Evolutionary conservation across 2,888 invertebrate genomes (phyloP).

Genomic region (Noctua pronuba): DNA sequence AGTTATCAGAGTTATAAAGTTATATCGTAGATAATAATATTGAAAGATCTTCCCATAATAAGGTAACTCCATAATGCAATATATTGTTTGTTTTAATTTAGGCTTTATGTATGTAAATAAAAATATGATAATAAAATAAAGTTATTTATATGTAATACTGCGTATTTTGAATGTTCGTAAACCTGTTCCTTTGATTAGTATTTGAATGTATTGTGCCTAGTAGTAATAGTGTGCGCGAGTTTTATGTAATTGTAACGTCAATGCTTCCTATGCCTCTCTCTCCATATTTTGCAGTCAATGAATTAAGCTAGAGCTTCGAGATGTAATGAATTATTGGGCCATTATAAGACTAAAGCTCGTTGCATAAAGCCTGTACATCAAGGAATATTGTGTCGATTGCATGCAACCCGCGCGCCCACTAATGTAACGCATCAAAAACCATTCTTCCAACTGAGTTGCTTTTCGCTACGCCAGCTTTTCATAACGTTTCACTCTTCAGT

Average conservation of each 20-base stretch:
- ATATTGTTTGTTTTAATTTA: slow-evolving; percentile 52
- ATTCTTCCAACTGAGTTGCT: slow-evolving; percentile 61
- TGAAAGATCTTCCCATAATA: slow-evolving; percentile 58
- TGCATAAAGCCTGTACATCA: slow-evolving; percentile 10
- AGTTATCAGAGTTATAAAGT: slow-evolving; percentile 26
- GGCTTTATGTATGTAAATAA: slow-evolving; percentile 65
- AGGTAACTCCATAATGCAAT: slow-evolving; percentile 62
- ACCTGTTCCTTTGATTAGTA: slow-evolving; percentile 54
- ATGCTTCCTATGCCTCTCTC: slow-evolving; percentile 31
- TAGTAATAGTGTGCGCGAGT: slow-evolving; percentile 45
- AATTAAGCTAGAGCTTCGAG: not conserved
- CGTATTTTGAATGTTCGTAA: slow-evolving; percentile 71
- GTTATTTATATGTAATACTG: slow-evolving; percentile 63
- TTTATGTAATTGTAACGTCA: slow-evolving; percentile 27
- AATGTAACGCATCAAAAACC: slow-evolving; percentile 43
- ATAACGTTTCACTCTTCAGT: slow-evolving; percentile 46
- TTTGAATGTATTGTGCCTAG: slow-evolving; percentile 36
- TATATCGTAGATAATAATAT: slow-evolving; percentile 38
- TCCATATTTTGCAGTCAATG: slow-evolving; percentile 10
- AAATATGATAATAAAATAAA: slow-evolving; percentile 67
- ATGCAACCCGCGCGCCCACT: slow-evolving; percentile 42
- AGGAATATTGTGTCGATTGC: slow-evolving; percentile 21
- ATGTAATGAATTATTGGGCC: not conserved
- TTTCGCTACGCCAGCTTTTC: slow-evolving; percentile 74
- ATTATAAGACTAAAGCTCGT: slow-evolving; percentile 6